phyloP scores from a whole-genome alignment of 2,113 vertebrate genomes.

The Helogale parvula region DNA sequence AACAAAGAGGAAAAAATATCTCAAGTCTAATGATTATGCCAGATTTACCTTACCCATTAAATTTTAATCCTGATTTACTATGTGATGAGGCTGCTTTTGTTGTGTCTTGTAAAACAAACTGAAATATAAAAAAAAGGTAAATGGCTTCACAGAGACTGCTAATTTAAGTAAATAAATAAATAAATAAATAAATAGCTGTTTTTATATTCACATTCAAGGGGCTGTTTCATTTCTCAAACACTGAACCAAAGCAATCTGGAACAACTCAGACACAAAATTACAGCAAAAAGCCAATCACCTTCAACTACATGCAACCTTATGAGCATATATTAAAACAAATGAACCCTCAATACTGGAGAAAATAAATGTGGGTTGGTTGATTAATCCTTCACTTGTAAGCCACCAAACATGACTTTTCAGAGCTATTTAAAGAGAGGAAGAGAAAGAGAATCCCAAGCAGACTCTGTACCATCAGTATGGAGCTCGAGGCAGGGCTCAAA shows the following conservation, averaged over 20 bases:
- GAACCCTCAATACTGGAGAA: constrained; percentile 43
- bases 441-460: no score
- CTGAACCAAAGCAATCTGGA: constrained; percentile 19
- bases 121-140: constrained; percentile 23
- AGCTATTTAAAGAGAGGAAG: no score
- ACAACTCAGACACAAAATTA: constrained; percentile 59
- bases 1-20: not conserved
- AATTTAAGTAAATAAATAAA: not conserved
- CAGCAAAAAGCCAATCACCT: constrained; percentile 48
- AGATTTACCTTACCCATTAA: not conserved
- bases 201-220: constrained; percentile 4
- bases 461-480: no score
- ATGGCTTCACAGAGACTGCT: not conserved
- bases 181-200: constrained; percentile 2
- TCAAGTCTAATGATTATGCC: not conserved
- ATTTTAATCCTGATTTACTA: constrained; percentile 47
- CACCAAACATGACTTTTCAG: constrained; percentile 21
- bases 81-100: constrained; percentile 1
- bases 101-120: constrained; percentile 37
- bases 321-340: constrained; percentile 57
- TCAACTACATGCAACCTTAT: constrained; percentile 44
- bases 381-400: constrained; percentile 57
- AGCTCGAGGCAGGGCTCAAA: no score
- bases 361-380: not conserved
- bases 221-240: constrained; percentile 36